Conservation (phyloP, 2,888 invertebrate species). For the Microctonus aethiopoides region DNA sequence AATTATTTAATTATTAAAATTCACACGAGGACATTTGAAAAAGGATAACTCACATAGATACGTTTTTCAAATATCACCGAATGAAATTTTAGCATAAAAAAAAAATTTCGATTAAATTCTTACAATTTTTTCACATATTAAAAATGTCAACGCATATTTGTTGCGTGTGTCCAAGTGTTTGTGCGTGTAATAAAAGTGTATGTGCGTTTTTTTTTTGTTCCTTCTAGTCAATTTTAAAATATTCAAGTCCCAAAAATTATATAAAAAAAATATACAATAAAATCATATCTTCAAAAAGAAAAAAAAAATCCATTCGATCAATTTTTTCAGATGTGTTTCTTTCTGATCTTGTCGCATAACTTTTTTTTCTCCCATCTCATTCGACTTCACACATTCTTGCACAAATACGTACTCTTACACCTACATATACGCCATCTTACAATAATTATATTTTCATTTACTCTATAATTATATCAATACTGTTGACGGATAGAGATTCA, state of each 20-base stretch:
- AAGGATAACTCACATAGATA: not conserved
- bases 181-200: not conserved
- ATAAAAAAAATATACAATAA: not conserved
- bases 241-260: not conserved
- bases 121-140: not conserved
- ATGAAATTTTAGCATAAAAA: not conserved
- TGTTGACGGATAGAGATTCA: conserved; percentile 68
- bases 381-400: conserved; percentile 47
- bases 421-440: conserved; percentile 57
- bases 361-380: conserved; percentile 21
- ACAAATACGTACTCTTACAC: conserved; percentile 61
- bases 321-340: conserved; percentile 9
- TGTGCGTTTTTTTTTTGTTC: too few species aligned
- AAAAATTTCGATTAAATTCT: not conserved
- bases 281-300: not conserved
- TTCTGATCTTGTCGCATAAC: conserved; percentile 14
- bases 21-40: not conserved
- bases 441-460: conserved; percentile 65
- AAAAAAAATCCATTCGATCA: conserved; percentile 22
- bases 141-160: not conserved
- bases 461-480: conserved; percentile 68
- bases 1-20: not conserved
- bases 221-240: too few species aligned
- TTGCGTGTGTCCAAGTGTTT: too few species aligned
- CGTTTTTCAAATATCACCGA: not conserved